Conservation (phyloP, 2,113 vertebrate species). For the Tachysurus fulvidraco region DNA sequence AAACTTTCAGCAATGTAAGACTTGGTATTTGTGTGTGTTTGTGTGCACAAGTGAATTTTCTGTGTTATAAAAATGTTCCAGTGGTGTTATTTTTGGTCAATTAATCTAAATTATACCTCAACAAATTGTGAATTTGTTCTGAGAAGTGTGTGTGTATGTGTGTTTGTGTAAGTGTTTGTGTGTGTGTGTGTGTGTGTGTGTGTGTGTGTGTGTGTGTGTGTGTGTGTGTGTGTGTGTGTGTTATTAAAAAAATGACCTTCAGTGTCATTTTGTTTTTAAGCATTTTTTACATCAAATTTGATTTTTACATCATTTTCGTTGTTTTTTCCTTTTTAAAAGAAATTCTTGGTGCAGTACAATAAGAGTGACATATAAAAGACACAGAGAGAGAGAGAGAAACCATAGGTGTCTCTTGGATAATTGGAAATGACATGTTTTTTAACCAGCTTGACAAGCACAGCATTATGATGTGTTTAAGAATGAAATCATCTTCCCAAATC, state of each 20-base stretch:
- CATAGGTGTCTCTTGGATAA: slow-evolving; percentile 63
- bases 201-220: not conserved
- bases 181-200: not conserved
- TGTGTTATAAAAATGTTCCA: not conserved
- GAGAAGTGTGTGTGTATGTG: not conserved
- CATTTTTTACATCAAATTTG: not conserved
- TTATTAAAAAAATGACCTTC: not conserved
- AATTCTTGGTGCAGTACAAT: not conserved
- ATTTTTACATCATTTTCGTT: not conserved
- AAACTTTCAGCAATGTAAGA: not conserved
- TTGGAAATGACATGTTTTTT: slow-evolving; percentile 68
- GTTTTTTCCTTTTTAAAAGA: not conserved
- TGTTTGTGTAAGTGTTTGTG: not conserved
- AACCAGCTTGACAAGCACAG: slow-evolving; percentile 59
- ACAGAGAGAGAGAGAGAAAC: not conserved
- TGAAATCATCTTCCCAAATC: slow-evolving; percentile 63
- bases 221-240: not conserved
- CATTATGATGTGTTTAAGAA: slow-evolving; percentile 61
- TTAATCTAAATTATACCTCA: not conserved
- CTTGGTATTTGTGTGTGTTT: not conserved
- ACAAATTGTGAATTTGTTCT: not conserved
- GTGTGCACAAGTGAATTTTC: not conserved
- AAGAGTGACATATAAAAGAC: not conserved
- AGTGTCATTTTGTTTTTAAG: not conserved
- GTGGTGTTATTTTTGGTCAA: not conserved